Evolutionary conservation across 53 echinoderm and acorn worm species (phyloP).

Genomic region (Holothuria leucospilota): DNA sequence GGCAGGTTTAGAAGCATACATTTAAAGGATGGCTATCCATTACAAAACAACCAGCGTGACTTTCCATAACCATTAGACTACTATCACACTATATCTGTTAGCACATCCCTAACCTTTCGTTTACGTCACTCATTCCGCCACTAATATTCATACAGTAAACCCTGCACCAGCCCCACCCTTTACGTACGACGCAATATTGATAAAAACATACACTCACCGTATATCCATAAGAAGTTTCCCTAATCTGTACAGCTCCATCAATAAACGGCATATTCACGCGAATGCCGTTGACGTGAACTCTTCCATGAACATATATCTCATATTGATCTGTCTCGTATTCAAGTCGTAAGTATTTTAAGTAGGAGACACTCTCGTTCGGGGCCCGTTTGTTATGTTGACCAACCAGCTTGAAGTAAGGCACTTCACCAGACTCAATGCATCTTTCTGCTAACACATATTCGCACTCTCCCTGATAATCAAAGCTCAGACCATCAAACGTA

Average conservation of each 20-base stretch:
- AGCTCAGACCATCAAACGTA: conserved; percentile 78
- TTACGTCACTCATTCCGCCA: too few species aligned
- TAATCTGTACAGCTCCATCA: not conserved
- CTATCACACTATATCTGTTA: too few species aligned
- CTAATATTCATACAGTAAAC: too few species aligned
- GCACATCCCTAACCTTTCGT: too few species aligned
- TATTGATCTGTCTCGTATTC: not conserved
- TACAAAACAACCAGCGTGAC: too few species aligned
- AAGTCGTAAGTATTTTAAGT: not conserved
- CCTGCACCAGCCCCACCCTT: too few species aligned
- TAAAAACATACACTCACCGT: too few species aligned
- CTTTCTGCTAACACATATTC: conserved; percentile 73
- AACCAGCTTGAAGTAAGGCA: conserved; percentile 7
- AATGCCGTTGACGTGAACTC: not conserved
- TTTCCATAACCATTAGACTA: too few species aligned
- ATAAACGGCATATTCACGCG: not conserved
- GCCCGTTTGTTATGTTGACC: not conserved
- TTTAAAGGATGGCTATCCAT: too few species aligned
- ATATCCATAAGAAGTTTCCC: too few species aligned
- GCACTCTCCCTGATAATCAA: conserved; percentile 85
- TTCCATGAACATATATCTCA: conserved; percentile 11
- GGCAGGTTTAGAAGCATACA: too few species aligned
- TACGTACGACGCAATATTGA: too few species aligned
- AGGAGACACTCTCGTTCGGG: not conserved
- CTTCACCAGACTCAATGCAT: conserved; percentile 27